phyloP scores from a whole-genome alignment of 2,888 invertebrate species.

The Pristionchus mayeri region DNA sequence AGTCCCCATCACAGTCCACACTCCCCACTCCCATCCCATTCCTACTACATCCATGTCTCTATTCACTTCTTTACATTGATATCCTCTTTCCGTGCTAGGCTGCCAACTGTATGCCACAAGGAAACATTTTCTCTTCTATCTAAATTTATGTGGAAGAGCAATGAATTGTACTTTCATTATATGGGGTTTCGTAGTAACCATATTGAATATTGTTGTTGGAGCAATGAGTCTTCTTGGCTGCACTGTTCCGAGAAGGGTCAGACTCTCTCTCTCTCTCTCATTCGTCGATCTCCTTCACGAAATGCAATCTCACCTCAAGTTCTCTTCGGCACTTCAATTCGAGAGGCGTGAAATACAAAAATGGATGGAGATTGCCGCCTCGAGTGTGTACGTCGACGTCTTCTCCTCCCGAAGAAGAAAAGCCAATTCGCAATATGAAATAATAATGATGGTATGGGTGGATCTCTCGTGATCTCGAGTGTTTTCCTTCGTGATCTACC shows the following conservation, averaged over 20 bases:
- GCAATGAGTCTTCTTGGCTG: too few species aligned
- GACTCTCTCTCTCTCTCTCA: background rate
- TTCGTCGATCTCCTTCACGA: background rate
- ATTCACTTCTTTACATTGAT: too few species aligned
- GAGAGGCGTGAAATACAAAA: constrained; percentile 32
- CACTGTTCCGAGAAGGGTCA: background rate
- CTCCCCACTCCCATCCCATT: background rate
- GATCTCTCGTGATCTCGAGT: constrained; percentile 24
- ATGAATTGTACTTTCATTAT: too few species aligned
- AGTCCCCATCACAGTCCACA: background rate
- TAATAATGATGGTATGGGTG: background rate
- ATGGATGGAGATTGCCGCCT: background rate
- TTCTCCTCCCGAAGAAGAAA: background rate
- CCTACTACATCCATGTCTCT: background rate
- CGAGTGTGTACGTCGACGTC: constrained; percentile 20
- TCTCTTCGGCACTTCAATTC: constrained; percentile 25
- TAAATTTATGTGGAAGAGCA: too few species aligned
- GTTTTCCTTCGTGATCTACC: background rate
- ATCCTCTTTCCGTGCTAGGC: too few species aligned
- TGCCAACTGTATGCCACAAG: too few species aligned
- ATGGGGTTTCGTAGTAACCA: too few species aligned
- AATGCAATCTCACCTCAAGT: constrained; percentile 29
- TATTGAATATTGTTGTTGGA: too few species aligned
- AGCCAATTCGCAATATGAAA: constrained; percentile 19
- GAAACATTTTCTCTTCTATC: too few species aligned